Conservation (phyloP, 2,888 invertebrate genomes). For the Eupsilia transversa region DNA sequence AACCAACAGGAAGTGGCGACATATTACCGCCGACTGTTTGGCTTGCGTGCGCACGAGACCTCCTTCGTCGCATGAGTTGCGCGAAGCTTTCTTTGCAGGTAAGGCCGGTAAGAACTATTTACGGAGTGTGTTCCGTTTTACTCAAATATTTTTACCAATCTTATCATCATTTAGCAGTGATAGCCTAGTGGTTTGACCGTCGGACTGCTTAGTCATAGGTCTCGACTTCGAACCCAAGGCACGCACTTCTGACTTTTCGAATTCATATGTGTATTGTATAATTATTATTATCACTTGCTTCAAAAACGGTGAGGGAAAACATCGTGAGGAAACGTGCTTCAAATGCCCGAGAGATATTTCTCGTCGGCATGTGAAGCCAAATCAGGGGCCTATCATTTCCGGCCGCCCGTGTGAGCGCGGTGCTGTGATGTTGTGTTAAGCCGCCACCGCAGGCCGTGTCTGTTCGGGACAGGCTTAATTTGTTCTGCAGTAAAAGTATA, state of each 20-base stretch:
- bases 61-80: constrained; percentile 84
- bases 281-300: not conserved
- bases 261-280: not conserved
- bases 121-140: not conserved
- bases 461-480: too few relatives aligned
- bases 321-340: too few relatives aligned
- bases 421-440: too few relatives aligned
- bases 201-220: too few relatives aligned
- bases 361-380: too few relatives aligned
- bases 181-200: too few relatives aligned
- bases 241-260: too few relatives aligned
- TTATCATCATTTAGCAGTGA: not conserved
- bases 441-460: too few relatives aligned
- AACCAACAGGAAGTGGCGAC: constrained; percentile 75
- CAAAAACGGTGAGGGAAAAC: not conserved
- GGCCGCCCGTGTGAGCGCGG: too few relatives aligned
- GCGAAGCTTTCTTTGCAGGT: constrained; percentile 89
- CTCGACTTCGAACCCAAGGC: too few relatives aligned
- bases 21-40: constrained; percentile 80
- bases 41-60: constrained; percentile 85
- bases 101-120: constrained; percentile 32
- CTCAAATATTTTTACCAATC: not conserved
- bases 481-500: not conserved
- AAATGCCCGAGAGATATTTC: too few relatives aligned
- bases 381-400: too few relatives aligned